Evolutionary conservation across 2,113 vertebrate genomes (phyloP), one percentile per base, ranked within the genome.

Genomic region (Apeltes quadracus): DNA sequence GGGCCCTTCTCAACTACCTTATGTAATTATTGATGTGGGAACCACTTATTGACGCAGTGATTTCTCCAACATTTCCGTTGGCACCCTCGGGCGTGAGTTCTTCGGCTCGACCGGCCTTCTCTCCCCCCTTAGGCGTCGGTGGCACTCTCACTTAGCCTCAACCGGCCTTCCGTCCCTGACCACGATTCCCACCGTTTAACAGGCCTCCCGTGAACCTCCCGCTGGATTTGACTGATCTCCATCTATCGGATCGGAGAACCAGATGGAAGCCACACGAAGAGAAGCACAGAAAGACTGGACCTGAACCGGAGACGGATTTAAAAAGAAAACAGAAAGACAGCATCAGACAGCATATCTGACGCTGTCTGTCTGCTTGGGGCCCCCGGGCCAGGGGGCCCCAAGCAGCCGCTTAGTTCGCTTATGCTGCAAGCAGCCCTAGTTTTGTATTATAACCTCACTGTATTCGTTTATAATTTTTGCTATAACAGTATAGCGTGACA

Each of bases 171-270:
- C 36, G 43, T 55, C 56, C 62, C 69, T 55, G 57, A 66, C 56
- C 73, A 34, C n/a, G 23, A 61, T 77, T 76, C 34, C 57, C 53
- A 58, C 38, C 9, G 34, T n/a, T n/a, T n/a, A n/a, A n/a, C n/a
- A 84, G 41, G 50, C 29, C 6, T 3, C 50, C 44, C 71, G 61
- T 43, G 82, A 77, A 67, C 65, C 72, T 83, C 81, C 61, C 57
- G 16, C 58, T 44, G 85, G 79, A 83, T 84, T 80, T 78, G 20
- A 75, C 70, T 71, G 84, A 85, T 86, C 72, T 25, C 64, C 69
- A 70, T 81, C 81, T 77, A 43, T 43, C 12, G 61, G 29, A 77
- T 0, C 2, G 0, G 36, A 65, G 63, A 75, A 29, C 68, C 62
- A 54, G 61, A 72, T 1, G 27, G 38, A 39, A 62, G 68, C 59